phyloP scores from a whole-genome alignment of 1,140 invertebrate species.

The Zaprionus kolodkinae region DNA sequence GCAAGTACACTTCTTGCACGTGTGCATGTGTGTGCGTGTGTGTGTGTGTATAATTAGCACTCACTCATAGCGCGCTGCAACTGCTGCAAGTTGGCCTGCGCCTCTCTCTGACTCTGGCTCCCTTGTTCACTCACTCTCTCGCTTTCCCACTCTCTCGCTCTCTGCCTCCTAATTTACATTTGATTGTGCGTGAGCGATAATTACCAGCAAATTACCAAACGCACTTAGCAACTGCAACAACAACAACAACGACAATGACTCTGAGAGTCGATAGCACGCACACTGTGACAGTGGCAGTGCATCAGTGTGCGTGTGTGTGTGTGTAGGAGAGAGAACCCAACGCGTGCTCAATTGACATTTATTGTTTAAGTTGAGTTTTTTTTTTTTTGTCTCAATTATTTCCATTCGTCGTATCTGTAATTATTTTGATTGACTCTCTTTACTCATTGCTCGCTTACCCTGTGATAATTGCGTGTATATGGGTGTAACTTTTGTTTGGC shows the following conservation, averaged over 20 bases:
- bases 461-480: constrained; percentile 23
- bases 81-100: constrained; percentile 13
- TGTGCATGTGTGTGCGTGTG: constrained; percentile 7
- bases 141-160: not conserved
- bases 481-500: constrained; percentile 37
- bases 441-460: constrained; percentile 1
- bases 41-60: constrained; percentile 47
- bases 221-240: constrained; percentile 60
- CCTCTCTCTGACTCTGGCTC: not conserved
- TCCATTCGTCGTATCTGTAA: constrained; percentile 41
- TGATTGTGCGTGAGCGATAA: constrained; percentile 80
- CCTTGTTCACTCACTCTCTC: not conserved
- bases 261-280: constrained; percentile 8
- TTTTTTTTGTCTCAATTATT: constrained; percentile 43
- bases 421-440: constrained; percentile 58
- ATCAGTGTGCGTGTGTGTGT: not conserved
- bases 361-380: constrained; percentile 51
- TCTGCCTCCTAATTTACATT: constrained; percentile 64
- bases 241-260: constrained; percentile 35
- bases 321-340: constrained; percentile 13
- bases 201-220: constrained; percentile 79
- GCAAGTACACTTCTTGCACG: constrained; percentile 10
- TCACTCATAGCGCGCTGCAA: constrained; percentile 20
- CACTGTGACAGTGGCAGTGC: constrained; percentile 14
- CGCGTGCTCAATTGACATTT: constrained; percentile 71